Base-by-base conservation (phyloP, 2,113 vertebrate genomes). In the Lichenostomus cassidix region DNA sequence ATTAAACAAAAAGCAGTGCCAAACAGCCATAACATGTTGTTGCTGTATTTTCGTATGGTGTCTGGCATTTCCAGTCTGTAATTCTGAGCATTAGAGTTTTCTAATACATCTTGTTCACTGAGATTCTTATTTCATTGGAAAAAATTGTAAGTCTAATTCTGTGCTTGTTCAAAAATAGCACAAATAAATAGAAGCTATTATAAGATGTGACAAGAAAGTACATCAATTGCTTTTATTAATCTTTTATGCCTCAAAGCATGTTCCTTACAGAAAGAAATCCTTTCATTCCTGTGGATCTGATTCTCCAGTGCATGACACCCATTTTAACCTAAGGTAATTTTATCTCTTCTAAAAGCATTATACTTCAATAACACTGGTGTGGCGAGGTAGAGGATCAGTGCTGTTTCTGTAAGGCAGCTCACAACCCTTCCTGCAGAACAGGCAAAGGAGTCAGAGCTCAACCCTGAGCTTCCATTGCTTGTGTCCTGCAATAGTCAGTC, bases 161-260 rank as follows among this genome's bases (percentile, higher is more conserved):
- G 44, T 58, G 20, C 59, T 87, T 70, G 60, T 85, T 91, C 81
- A 92, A 96, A 93, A 96, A 95, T 93, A 95, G 86, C 60, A 90
- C 73, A 92, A 89, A 92, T 90, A 96, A 93, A 59, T 86, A 93
- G 77, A 89, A 83, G 11, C 28, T 78, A 67, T 75, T 93, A 78
- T 63, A 74, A 83, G 63, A 63, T 58, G 21, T 78, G 83, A 93
- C 85, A 83, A 88, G 71, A 90, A 92, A 92, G 39, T 68, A 52
- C 37, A 86, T 84, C 56, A 67, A 31, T 75, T 95, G 37, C 67
- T 73, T 92, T 94, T 87, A 64, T 53, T 89, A 78, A 92, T 89
- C 79, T 95, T 71, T 89, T 74, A 69, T 87, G 46, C 60, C 58
- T 87, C 80, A 92, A 92, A 95, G 79, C 25, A 2, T 25, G 46